Evolutionary conservation across 2,888 invertebrate species (phyloP), one percentile per base, ranked within the genome.

Genomic region (Drosophila sordidula): DNA sequence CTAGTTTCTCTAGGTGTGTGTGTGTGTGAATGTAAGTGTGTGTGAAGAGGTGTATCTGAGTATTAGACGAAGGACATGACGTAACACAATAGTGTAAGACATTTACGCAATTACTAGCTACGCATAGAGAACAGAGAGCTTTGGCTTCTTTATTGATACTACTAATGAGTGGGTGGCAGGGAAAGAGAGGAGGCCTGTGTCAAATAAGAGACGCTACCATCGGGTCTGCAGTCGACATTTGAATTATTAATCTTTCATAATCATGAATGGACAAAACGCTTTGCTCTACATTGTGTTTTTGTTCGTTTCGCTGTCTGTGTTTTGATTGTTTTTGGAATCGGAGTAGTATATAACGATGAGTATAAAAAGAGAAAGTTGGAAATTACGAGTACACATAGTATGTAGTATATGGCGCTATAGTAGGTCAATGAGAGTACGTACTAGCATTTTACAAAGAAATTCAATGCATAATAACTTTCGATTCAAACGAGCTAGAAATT

Each of bases 211-310:
- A 89, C 89, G 88, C 90, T 90, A 78, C 90, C 87, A 83, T 90
- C 92, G 92, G 92, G 92, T 90, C 92, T 92, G 92, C 92, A 92
- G 92, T 92, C 92, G 92, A 91, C 79, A 78, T 80, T 75, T 64
- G 32, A 50, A 49, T 76, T 42, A 69, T 68, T 52, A 74, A 49
- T 72, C 44, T 45, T 52, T 39, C 50, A 67, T 50, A 45, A 34
- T 67, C 14, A 52, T 67, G 57, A 50, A 62, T 56, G 51, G 51
- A 55, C 55, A 68, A 68, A 59, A 63, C 75, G 69, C 63, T 63
- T 80, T 65, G 46, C 51, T 52, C 32, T 63, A 57, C 59, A 55
- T 62, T 62, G 72, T 34, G 39, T 58, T 69, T 29, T 41, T 51
- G 56, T 75, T 55, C 58, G 65, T 55, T 47, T 45, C 52, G 54